phyloP scores from a whole-genome alignment of 2,113 vertebrate genomes.

The Lepisosteus oculatus region DNA sequence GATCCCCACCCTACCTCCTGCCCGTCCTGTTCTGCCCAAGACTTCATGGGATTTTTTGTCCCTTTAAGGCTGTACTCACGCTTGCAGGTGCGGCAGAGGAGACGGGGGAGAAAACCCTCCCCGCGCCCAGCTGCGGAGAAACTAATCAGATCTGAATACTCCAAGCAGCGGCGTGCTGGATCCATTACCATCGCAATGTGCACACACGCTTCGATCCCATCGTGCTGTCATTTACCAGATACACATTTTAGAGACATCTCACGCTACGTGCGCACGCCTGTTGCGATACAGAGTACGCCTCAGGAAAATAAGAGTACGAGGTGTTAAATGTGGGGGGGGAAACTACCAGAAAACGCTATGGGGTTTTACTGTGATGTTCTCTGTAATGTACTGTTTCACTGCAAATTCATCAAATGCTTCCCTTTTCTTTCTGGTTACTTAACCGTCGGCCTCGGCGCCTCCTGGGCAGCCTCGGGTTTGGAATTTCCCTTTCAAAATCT shows the following conservation, averaged over 20 bases:
- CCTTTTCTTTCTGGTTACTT: too few relatives aligned
- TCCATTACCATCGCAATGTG: not conserved
- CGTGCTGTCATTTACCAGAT: not conserved
- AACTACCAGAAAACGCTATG: too few relatives aligned
- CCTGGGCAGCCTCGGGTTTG: too few relatives aligned
- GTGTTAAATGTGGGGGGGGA: too few relatives aligned
- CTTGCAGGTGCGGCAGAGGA: conserved; percentile 67
- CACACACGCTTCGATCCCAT: not conserved
- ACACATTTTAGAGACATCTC: not conserved
- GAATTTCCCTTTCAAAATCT: too few relatives aligned
- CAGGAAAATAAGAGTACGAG: too few relatives aligned
- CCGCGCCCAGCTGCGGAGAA: conserved; percentile 67
- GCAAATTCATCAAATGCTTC: too few relatives aligned
- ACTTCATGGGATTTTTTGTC: conserved; percentile 73
- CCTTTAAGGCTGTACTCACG: conserved; percentile 49
- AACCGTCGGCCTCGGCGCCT: too few relatives aligned
- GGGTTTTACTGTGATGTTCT: too few relatives aligned
- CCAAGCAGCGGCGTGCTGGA: not conserved
- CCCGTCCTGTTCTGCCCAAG: conserved; percentile 51
- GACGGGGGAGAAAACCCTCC: conserved; percentile 39
- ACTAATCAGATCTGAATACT: conserved; percentile 19
- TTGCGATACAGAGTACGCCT: too few relatives aligned
- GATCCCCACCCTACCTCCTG: conserved; percentile 29
- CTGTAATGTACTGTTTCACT: too few relatives aligned
- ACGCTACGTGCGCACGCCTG: not conserved